Evolutionary conservation across 2,113 vertebrate genomes (phyloP).

Genomic region (Amphiprion percula): DNA sequence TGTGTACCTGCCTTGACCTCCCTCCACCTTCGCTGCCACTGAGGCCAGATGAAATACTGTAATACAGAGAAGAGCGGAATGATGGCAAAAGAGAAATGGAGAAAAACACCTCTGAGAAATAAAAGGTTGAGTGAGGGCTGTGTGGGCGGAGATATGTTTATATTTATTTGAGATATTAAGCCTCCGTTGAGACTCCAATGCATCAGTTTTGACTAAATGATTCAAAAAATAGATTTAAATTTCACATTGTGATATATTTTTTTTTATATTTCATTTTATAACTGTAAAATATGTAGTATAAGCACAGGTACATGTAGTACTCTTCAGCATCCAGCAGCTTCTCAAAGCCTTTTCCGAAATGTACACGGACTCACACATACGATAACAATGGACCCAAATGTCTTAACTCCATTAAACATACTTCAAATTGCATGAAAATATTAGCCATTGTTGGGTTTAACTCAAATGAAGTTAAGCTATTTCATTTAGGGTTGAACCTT

Average conservation of each 20-base stretch:
- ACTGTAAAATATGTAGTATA: too few species aligned
- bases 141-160: neutral
- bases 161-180: neutral
- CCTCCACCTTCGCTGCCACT: conserved; percentile 14
- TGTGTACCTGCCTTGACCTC: conserved; percentile 31
- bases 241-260: too few species aligned
- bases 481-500: neutral
- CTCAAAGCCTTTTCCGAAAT: neutral
- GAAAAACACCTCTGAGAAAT: neutral
- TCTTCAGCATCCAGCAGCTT: too few species aligned
- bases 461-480: neutral
- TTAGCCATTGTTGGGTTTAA: too few species aligned
- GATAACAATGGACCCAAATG: neutral
- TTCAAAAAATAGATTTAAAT: too few species aligned
- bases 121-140: neutral
- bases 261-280: too few species aligned
- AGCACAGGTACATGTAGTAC: too few species aligned
- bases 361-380: neutral
- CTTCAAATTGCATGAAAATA: neutral
- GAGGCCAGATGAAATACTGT: conserved; percentile 15
- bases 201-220: too few species aligned
- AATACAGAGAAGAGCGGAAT: conserved; percentile 6
- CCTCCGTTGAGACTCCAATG: too few species aligned
- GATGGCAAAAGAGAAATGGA: conserved; percentile 11
- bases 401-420: neutral